Percentiles rank a stretch among this genome's conserved stretches.
Evolutionary conservation across 1,140 invertebrate genomes (phyloP).

Genomic region (Philopotamus ludificatus): DNA sequence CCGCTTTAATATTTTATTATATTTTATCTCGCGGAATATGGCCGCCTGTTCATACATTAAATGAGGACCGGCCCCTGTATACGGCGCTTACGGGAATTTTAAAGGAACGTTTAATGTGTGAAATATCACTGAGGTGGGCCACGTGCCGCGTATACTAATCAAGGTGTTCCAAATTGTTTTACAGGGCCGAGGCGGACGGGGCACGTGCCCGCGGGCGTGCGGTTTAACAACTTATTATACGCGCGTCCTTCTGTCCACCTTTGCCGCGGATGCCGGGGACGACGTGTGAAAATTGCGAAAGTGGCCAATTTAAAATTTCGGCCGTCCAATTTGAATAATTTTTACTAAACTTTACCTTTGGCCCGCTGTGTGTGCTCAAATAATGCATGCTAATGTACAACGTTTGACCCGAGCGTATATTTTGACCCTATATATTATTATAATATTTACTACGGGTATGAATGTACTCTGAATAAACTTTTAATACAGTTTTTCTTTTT

Average conservation of each 20-base stretch:
- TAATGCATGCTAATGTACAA: no score
- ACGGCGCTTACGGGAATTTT: constrained; percentile 36
- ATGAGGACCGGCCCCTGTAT: constrained; percentile 12
- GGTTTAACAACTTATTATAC: not conserved
- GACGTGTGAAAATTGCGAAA: no score
- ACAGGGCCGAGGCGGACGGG: not conserved
- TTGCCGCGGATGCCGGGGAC: no score
- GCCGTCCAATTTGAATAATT: no score
- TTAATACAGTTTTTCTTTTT: no score
- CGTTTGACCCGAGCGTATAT: no score
- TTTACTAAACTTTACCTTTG: no score
- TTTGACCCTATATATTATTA: no score
- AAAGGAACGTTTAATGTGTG: constrained; percentile 37
- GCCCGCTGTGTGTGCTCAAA: no score
- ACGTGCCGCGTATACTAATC: constrained; percentile 35
- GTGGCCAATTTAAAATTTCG: no score
- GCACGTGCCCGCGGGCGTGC: not conserved
- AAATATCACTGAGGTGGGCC: constrained; percentile 38
- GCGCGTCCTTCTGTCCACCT: not conserved
- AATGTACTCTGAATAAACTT: no score
- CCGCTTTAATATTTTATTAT: constrained; percentile 42
- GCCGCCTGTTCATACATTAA: constrained; percentile 12
- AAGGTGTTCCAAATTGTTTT: constrained; percentile 2
- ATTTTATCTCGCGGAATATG: constrained; percentile 36
- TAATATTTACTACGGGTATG: no score